Base-by-base conservation (phyloP, 2,797 vertebrate species). In the Kryptolebias ocellatus region DNA sequence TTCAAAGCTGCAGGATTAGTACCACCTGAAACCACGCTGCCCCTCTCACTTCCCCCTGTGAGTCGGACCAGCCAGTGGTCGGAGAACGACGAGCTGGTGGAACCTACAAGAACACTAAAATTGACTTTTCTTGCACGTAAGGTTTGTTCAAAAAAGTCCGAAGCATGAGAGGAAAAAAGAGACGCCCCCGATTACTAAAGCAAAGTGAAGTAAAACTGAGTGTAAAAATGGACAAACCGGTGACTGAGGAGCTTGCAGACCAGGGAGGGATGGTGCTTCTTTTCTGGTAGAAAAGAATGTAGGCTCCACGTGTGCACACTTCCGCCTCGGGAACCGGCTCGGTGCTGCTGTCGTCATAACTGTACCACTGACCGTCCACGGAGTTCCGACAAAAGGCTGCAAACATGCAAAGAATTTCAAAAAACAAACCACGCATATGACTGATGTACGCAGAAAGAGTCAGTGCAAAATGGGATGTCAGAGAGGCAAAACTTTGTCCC, bases 221-320 rank as follows among this genome's bases (percentile, higher is more conserved):
- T 6, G 20, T 15, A 8, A 53, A 12, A n/a, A 2, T 50, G 24
- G 49, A 83, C 93, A 67, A 60, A 98, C 97, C 97, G 79, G 91
- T 91, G 80, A 92, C 56, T 0, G 95, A 94, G 79, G 93, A 95
- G 80, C 94, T 93, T 50, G 95, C 95, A 0, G 96, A 96, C 95
- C 96, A 96, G 0, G 86, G 70, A 0, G 96, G 96, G 79, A 95
- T 95, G 69, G 94, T 90, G 65, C 95, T 92, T 51, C 95, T 92
- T 70, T 95, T 95, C 91, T 98, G 97, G 78, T 98, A 99, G 90
- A 98, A 99, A 20, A 99, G 95, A 84, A 98, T 98, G 89, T 98
- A 98, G 60, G 97, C 97, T 7, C 95, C 95, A 5, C 94, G 94
- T 4, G 96, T 97, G 78, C 93, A 95, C 76, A 98, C 93, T 59